Base-by-base conservation (phyloP, 2,797 vertebrate genomes). In the Crenichthys baileyi region DNA sequence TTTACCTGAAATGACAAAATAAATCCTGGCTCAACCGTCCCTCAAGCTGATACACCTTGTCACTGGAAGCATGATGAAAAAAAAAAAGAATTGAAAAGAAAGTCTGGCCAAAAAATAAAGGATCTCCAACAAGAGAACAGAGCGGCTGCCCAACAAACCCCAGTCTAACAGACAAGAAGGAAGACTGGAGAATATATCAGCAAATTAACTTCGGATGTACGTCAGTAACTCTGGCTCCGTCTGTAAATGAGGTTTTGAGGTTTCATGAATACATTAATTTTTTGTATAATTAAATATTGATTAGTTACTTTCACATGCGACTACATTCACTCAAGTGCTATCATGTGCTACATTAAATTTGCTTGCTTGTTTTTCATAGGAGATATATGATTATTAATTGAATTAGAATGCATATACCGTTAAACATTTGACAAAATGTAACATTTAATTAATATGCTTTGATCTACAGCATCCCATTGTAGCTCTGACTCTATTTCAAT, bases 1-100 rank as follows among this genome's bases (percentile, higher is more conserved):
- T 46, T 70, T 70, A 70, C 67, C 41, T 46, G n/a, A 70, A 70
- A 70, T 46, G 41, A 44, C 41, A 70, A 70, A 70, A 70, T 15
- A 22, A 70, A 70, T 70, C 67, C 41, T 26, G 13, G 24, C 41
- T 46, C 24, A 46, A 15, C 67, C 39, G 22, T 68, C 67, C 41
- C 7, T 70, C 24, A 26, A 46, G 67, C 24, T 46, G 67, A 70
- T 70, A 70, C 46, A 24, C 24, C 39, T 68, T 44, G 22, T 72
- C 20, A 53, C 20, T 39, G 39, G 44, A n/a, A 44, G 24, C 1
- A 36, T 36, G 7, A 15, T n/a, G 24, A 5, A 4, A 4, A 31
- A 48, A 46, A 46, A 26, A 26, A 61, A 74, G 26, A 60, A 44
- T 44, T 44, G n/a, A 20, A 46, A 46, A 26, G 39, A 22, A 53